These are phyloP conservation scores for Amia ocellicauda DNA, from an alignment of 2,113 vertebrate genomes.

Conservation along the genomic window DNA sequence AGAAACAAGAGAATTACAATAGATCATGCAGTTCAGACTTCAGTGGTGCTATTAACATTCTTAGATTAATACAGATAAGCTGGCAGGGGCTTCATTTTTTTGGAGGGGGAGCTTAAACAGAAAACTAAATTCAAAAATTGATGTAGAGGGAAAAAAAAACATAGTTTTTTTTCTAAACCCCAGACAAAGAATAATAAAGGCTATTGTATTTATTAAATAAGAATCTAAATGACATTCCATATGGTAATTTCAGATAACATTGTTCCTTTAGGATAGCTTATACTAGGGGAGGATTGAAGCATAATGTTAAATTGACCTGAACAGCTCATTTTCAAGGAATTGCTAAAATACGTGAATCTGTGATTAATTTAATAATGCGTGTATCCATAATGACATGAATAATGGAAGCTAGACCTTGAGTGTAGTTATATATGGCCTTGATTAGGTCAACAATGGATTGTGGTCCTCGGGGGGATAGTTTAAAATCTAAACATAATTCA, in stretches of 20 bases:
- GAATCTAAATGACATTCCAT: slow-evolving; percentile 5
- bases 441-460: slow-evolving; percentile 3
- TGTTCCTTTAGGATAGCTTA: slow-evolving; percentile 8
- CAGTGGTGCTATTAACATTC: background rate
- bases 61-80: slow-evolving; percentile 22
- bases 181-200: slow-evolving; percentile 6
- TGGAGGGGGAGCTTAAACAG: background rate
- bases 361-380: slow-evolving; percentile 15
- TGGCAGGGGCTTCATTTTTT: slow-evolving; percentile 17
- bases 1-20: slow-evolving; percentile 34
- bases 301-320: slow-evolving; percentile 7
- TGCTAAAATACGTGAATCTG: slow-evolving; percentile 10
- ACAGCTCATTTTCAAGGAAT: slow-evolving; percentile 3
- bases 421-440: slow-evolving; percentile 9
- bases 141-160: background rate
- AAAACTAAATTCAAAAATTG: slow-evolving; percentile 24
- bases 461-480: slow-evolving; percentile 18
- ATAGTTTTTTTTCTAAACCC: slow-evolving; percentile 9
- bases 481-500: slow-evolving; percentile 6
- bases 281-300: slow-evolving; percentile 1
- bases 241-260: slow-evolving; percentile 15
- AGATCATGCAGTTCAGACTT: slow-evolving; percentile 30
- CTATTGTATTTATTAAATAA: slow-evolving; percentile 20
- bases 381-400: slow-evolving; percentile 11
- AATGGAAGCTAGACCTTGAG: slow-evolving; percentile 9